Evolutionary conservation across 2,113 vertebrate species (phyloP).

Genomic region (Paradoxurus hermaphroditus): DNA sequence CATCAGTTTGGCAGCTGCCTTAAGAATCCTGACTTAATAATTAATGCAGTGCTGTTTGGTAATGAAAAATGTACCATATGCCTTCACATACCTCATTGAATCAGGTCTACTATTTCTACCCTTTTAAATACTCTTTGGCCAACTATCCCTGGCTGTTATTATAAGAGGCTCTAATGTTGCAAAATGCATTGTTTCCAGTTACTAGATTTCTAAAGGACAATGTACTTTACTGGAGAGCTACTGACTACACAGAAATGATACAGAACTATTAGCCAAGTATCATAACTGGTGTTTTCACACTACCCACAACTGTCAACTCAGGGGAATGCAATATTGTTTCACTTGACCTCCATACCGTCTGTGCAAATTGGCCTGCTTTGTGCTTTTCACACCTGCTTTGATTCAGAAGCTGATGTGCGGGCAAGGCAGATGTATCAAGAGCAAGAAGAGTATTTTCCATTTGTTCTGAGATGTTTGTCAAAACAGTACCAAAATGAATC

Average conservation of each 20-base stretch:
- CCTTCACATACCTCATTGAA: not conserved
- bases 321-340: not conserved
- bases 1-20: conserved; percentile 29
- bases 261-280: not conserved
- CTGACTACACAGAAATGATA: not conserved
- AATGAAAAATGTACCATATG: not conserved
- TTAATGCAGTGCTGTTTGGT: not conserved
- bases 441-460: not conserved
- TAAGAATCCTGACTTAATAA: conserved; percentile 30
- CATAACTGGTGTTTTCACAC: conserved; percentile 17
- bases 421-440: not conserved
- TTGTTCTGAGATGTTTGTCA: not conserved
- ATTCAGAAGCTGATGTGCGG: not conserved
- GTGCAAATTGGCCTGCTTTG: conserved; percentile 33
- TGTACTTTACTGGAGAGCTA: not conserved
- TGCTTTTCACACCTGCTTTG: conserved; percentile 28
- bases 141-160: not conserved
- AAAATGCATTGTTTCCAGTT: not conserved
- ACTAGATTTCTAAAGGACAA: not conserved
- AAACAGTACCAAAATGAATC: not conserved
- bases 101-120: not conserved
- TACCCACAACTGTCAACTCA: not conserved
- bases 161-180: not conserved
- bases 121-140: not conserved
- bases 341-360: conserved; percentile 22